Evolutionary conservation across 2,888 invertebrate genomes (phyloP).

Genomic region (Chesias legatella): DNA sequence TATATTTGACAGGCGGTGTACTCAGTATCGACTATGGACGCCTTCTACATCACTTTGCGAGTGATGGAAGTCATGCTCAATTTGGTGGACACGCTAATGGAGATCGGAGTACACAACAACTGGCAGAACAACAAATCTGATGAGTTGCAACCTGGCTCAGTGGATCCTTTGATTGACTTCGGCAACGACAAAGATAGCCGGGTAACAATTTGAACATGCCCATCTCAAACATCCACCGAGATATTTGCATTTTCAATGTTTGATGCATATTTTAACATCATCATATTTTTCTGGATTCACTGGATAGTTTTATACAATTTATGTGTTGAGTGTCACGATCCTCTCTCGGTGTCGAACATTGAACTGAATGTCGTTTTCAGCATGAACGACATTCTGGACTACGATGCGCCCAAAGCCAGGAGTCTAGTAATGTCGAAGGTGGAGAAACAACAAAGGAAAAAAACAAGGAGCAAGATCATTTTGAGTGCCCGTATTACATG

Average conservation of each 20-base stretch:
- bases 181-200: slow-evolving; percentile 68
- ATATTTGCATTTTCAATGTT: too few relatives aligned
- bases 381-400: slow-evolving; percentile 73
- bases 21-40: slow-evolving; percentile 91
- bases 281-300: too few relatives aligned
- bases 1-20: slow-evolving; percentile 88
- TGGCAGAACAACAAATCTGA: slow-evolving; percentile 64
- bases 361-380: slow-evolving; percentile 14
- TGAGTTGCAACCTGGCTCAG: slow-evolving; percentile 51
- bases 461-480: slow-evolving; percentile 63
- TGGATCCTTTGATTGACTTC: slow-evolving; percentile 62
- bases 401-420: slow-evolving; percentile 70
- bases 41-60: slow-evolving; percentile 89
- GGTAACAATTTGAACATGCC: slow-evolving; percentile 34
- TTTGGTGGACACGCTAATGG: slow-evolving; percentile 93
- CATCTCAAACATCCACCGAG: too few relatives aligned
- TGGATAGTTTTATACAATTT: too few relatives aligned
- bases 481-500: slow-evolving; percentile 84
- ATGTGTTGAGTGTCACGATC: too few relatives aligned
- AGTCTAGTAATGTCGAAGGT: slow-evolving; percentile 70
- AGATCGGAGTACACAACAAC: slow-evolving; percentile 90
- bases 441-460: slow-evolving; percentile 65
- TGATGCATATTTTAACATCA: too few relatives aligned
- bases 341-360: too few relatives aligned
- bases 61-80: slow-evolving; percentile 96